phyloP scores from a whole-genome alignment of 2,888 invertebrate genomes.

The Acleris laterana region DNA sequence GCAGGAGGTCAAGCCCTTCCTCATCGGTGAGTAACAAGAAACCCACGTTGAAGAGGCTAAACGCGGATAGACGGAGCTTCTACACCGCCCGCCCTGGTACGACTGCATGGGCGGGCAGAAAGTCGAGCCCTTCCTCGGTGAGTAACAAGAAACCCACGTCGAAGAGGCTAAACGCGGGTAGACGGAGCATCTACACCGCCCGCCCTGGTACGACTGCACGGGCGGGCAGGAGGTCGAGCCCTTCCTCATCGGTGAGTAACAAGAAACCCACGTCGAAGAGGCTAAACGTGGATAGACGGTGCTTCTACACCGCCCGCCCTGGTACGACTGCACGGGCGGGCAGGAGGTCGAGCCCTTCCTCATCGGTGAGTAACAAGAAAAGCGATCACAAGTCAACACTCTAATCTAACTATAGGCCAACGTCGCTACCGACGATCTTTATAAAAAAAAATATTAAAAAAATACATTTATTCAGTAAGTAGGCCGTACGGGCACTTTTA shows the following conservation, averaged over 20 bases:
- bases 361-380: slow-evolving; percentile 93
- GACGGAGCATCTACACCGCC: slow-evolving; percentile 98
- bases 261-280: too few species aligned
- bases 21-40: slow-evolving; percentile 93
- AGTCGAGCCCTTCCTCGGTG: slow-evolving; percentile 97
- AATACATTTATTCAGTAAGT: too few species aligned
- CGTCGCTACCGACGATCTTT: too few species aligned
- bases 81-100: slow-evolving; percentile 99
- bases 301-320: slow-evolving; percentile 99
- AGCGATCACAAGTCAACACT: too few species aligned
- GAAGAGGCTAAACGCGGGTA: slow-evolving; percentile 80
- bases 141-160: not conserved
- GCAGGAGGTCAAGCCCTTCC: slow-evolving; percentile 98
- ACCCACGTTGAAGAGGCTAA: too few species aligned
- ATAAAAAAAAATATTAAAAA: too few species aligned
- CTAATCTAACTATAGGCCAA: too few species aligned
- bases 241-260: slow-evolving; percentile 95
- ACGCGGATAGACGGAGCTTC: slow-evolving; percentile 93
- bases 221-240: slow-evolving; percentile 99
- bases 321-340: slow-evolving; percentile 99
- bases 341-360: slow-evolving; percentile 99
- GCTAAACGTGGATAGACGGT: slow-evolving; percentile 88
- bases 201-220: slow-evolving; percentile 99
- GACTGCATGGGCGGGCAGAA: slow-evolving; percentile 98
- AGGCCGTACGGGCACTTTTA: too few species aligned